These are phyloP conservation scores for Choristoneura rosaceana DNA, from an alignment of 2,888 invertebrate genomes.

Conservation along the genomic window DNA sequence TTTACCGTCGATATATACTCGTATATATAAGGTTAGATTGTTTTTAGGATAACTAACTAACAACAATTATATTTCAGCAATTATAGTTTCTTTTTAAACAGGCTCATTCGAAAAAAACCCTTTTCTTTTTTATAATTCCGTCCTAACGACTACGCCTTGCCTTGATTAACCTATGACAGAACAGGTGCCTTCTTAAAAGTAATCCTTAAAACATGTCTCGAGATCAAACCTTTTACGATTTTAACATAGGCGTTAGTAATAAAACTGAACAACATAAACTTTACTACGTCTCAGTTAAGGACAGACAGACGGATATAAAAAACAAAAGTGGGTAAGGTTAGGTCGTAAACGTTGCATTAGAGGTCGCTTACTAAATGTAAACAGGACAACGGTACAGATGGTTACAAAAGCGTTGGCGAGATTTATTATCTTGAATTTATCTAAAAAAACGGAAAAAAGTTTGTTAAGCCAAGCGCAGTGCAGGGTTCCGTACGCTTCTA, in stretches of 20 bases:
- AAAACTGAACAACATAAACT: conserved; percentile 54
- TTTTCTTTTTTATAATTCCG: neutral
- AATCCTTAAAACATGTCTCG: conserved; percentile 16
- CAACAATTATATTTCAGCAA: too few species aligned
- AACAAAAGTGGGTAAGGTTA: conserved; percentile 56
- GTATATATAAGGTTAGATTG: too few species aligned
- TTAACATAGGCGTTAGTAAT: conserved; percentile 43
- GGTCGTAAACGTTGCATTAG: conserved; percentile 64
- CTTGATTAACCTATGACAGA: neutral
- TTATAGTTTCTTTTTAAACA: too few species aligned
- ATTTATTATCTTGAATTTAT: neutral
- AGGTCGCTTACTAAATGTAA: conserved; percentile 54
- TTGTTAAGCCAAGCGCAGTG: too few species aligned
- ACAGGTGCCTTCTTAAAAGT: conserved; percentile 13
- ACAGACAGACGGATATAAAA: conserved; percentile 51
- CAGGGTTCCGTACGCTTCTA: too few species aligned
- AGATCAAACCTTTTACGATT: conserved; percentile 29
- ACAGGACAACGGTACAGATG: conserved; percentile 46
- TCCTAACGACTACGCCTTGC: neutral
- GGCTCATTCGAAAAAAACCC: too few species aligned
- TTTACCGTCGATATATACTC: too few species aligned
- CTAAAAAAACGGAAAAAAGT: too few species aligned
- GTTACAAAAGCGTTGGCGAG: conserved; percentile 14
- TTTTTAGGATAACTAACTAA: too few species aligned
- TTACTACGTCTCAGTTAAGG: conserved; percentile 52